Base-by-base conservation (phyloP, 2,113 vertebrate species). In the Pelmatolapia mariae region DNA sequence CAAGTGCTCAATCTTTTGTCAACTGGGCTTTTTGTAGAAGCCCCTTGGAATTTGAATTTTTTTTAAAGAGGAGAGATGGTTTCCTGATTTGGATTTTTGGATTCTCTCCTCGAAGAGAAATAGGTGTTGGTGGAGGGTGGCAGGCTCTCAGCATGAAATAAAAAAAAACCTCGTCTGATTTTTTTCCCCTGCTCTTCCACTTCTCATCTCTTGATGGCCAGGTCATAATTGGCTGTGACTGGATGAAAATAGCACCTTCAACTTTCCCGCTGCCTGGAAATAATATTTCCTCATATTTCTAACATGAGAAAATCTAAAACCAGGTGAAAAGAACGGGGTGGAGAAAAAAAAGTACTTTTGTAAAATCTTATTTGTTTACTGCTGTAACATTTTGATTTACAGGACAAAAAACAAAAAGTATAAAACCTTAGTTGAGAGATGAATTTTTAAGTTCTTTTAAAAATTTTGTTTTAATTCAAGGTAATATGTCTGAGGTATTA, bases 151-250 rank as follows among this genome's bases (percentile, higher is more conserved):
- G 83, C 47, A 47, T n/a, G 19, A 88, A 90, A 91, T 93, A 54
- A 90, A 91, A 89, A 89, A 4, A 66, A 87, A 83, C 9, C 82
- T 79, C 5, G 4, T 80, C 54, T 59, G 36, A 63, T 63, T 88
- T 79, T 54, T 38, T 6, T 22, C 12, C 12, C 31, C 45, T 63
- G 5, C 26, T 50, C 26, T 31, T 50, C 29, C 29, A 16, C 43
- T 24, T 47, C 61, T 73, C 33, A 53, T 45, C 63, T 84, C 85
- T 84, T 13, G 40, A 86, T 79, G 82, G 85, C 11, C 50, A 54
- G 85, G 80, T 90, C 80, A 84, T 18, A 87, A 91, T 56, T 38
- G 88, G 88, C 85, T 89, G 57, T 18, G 80, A 91, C 54, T 79
- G 88, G 88, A 89, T 89, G 52, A 84, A 87, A 36, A 50, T 6